phyloP scores from a whole-genome alignment of 2,113 vertebrate species.

The Synchiropus splendidus region DNA sequence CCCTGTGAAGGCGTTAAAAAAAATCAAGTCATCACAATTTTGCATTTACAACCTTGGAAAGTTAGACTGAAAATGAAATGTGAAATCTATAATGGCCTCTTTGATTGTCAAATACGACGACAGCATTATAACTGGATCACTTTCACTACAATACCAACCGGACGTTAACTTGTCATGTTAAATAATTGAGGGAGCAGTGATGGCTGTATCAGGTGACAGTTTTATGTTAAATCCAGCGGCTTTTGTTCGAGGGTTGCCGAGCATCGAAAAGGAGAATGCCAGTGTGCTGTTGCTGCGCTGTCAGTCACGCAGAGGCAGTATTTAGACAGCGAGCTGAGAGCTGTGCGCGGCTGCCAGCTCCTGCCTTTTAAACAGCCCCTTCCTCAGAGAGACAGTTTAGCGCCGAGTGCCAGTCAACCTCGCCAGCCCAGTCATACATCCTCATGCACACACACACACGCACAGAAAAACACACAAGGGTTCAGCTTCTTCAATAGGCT shows the following conservation, averaged over 20 bases:
- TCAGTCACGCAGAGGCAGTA: conserved; percentile 58
- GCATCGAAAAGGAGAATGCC: conserved; percentile 47
- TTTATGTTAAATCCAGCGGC: conserved; percentile 42
- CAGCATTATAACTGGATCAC: background rate
- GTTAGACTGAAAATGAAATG: too few relatives aligned
- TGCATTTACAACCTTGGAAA: too few relatives aligned
- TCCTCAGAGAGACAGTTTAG: conserved; percentile 60
- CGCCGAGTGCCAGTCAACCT: conserved; percentile 58
- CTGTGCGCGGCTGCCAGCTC: conserved; percentile 50
- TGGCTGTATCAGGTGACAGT: conserved; percentile 29
- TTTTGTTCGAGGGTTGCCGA: conserved; percentile 51
- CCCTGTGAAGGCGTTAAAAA: too few relatives aligned
- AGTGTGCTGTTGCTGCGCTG: conserved; percentile 50
- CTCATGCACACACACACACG: background rate
- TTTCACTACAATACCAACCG: conserved; percentile 7
- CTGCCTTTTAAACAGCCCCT: conserved; percentile 60
- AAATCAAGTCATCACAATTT: too few relatives aligned
- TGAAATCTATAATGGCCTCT: too few relatives aligned
- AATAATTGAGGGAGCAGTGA: conserved; percentile 31
- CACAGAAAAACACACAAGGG: too few relatives aligned
- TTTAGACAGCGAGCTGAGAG: conserved; percentile 64
- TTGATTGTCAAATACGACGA: too few relatives aligned
- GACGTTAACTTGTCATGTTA: conserved; percentile 41
- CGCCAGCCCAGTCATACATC: conserved; percentile 13
- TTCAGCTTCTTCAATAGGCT: too few relatives aligned